Evolutionary conservation across 2,113 vertebrate species (phyloP).

Genomic region (Delphinus delphis): DNA sequence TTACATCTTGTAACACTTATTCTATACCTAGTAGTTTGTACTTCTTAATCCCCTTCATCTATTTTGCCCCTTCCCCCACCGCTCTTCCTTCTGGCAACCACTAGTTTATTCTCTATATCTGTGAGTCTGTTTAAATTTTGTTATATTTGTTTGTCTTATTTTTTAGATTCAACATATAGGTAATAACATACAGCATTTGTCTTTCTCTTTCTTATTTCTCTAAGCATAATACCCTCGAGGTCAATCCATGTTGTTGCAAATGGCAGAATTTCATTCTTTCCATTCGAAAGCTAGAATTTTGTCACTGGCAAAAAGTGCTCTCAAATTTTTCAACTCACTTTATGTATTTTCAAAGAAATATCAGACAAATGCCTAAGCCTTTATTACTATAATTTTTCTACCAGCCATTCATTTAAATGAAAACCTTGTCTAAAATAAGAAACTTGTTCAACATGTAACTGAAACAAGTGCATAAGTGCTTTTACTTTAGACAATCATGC

Average conservation of each 20-base stretch:
- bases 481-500: neutral
- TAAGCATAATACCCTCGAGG: neutral
- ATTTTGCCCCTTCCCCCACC: neutral
- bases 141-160: neutral
- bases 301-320: neutral
- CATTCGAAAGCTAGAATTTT: neutral
- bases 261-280: neutral
- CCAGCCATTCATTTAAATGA: neutral
- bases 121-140: neutral
- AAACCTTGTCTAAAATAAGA: neutral
- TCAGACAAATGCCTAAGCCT: neutral
- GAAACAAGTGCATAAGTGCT: neutral
- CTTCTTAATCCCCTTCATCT: neutral
- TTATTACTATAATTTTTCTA: neutral
- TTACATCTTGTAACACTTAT: neutral
- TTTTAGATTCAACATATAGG: neutral
- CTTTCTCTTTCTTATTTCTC: neutral
- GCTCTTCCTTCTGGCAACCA: neutral
- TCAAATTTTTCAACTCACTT: neutral
- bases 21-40: neutral
- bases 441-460: neutral
- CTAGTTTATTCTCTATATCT: neutral
- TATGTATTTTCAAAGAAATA: neutral
- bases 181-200: neutral
- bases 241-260: neutral